A percentile compares a stretch with the other conserved stretches of the same genome.
These are phyloP conservation scores for Himalopsyche tibetana DNA, from an alignment of 2,888 invertebrate species.

Conservation along the genomic window DNA sequence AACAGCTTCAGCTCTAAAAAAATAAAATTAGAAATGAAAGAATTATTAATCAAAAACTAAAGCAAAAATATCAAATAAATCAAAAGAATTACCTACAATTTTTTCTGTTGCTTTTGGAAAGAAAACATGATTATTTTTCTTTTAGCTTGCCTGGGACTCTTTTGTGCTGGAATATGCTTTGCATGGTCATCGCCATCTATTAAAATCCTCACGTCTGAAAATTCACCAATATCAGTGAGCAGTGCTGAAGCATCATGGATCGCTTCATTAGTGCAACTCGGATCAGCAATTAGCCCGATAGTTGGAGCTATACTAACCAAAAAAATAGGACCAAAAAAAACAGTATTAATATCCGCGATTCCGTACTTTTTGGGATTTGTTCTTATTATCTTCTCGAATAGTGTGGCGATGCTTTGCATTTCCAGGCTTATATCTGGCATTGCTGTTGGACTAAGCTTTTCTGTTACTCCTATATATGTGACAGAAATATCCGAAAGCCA, in stretches of 20 bases:
- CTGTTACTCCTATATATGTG: conserved; percentile 63
- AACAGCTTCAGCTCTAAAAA: no score
- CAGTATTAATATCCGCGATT: conserved; percentile 53
- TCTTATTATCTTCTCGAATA: conserved; percentile 53
- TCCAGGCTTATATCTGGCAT: conserved; percentile 67
- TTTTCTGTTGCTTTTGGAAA: not conserved
- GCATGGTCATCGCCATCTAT: conserved; percentile 71
- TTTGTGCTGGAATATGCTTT: conserved; percentile 69
- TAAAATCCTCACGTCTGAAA: conserved; percentile 68
- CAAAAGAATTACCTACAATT: no score
- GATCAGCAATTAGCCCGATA: conserved; percentile 53
- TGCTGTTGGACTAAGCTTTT: conserved; percentile 55
- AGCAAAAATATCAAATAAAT: no score
- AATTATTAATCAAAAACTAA: no score
- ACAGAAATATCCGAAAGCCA: conserved; percentile 64
- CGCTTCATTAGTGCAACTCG: conserved; percentile 56
- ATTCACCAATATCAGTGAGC: conserved; percentile 68
- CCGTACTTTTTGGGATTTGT: conserved; percentile 52
- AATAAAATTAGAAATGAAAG: no score
- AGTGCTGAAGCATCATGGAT: conserved; percentile 71
- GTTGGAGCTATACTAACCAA: conserved; percentile 47
- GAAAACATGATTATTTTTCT: conserved; percentile 46
- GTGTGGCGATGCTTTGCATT: conserved; percentile 67
- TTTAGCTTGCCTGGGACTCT: conserved; percentile 58
- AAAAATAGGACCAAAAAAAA: conserved; percentile 57